Percentiles rank a stretch among this genome's conserved stretches.
Evolutionary conservation across 92 coral and sea anemone genomes (phyloP).

Genomic region (Siderastrea siderea): DNA sequence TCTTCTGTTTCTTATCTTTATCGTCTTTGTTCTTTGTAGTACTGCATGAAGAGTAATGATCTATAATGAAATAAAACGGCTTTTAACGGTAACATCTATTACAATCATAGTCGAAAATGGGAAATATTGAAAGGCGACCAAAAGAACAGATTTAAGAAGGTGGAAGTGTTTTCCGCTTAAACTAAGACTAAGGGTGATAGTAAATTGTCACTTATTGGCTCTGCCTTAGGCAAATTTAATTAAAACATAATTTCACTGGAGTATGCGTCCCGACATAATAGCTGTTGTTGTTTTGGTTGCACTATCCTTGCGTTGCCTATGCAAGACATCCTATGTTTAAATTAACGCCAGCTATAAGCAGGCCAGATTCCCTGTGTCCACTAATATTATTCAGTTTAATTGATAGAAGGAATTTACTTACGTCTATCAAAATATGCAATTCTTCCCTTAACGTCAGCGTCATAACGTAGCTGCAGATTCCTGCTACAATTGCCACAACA

Average conservation of each 20-base stretch:
- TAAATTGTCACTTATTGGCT: no score
- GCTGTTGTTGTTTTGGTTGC: no score
- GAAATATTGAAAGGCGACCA: not conserved
- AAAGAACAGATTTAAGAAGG: no score
- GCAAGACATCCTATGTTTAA: not conserved
- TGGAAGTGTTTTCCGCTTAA: no score
- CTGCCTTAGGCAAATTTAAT: no score
- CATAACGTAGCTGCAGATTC: conserved; percentile 36
- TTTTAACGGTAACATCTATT: not conserved
- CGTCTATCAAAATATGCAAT: conserved; percentile 45
- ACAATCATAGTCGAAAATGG: not conserved
- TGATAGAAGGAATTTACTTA: conserved; percentile 12
- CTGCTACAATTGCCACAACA: conserved; percentile 39
- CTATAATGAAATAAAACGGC: not conserved
- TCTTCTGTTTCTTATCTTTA: conserved; percentile 31
- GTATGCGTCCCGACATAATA: no score
- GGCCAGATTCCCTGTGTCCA: no score
- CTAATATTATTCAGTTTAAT: no score
- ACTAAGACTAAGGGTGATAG: no score
- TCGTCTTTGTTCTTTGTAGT: conserved; percentile 29
- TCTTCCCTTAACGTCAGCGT: conserved; percentile 54
- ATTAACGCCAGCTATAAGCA: not conserved
- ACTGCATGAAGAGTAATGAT: conserved; percentile 44
- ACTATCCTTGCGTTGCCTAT: no score
- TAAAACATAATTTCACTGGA: no score